phyloP scores from a whole-genome alignment of 1,140 invertebrate genomes.

The Ips typographus region DNA sequence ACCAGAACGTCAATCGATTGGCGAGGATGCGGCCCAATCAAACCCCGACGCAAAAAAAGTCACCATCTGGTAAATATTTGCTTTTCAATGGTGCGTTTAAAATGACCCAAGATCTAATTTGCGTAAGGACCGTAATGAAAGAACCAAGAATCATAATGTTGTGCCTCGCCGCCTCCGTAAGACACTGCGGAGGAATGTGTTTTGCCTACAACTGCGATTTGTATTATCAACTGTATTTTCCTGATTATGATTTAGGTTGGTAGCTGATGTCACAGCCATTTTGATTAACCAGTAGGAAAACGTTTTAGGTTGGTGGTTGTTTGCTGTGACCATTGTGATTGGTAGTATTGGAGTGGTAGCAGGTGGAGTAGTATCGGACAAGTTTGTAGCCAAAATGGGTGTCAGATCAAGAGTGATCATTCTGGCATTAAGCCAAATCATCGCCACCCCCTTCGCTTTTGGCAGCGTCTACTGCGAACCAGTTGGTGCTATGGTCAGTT shows the following conservation, averaged over 20 bases:
- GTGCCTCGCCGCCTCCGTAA: constrained; percentile 83
- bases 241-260: constrained; percentile 78
- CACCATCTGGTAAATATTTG: constrained; percentile 60
- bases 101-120: not conserved
- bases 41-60: constrained; percentile 53
- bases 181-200: constrained; percentile 87
- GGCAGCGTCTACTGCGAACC: constrained; percentile 84
- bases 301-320: constrained; percentile 70
- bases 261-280: not conserved
- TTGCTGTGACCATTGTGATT: constrained; percentile 81
- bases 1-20: constrained; percentile 71
- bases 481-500: constrained; percentile 80
- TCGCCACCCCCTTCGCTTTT: constrained; percentile 86
- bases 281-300: too few relatives aligned
- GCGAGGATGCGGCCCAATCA: constrained; percentile 57
- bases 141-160: constrained; percentile 79
- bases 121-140: constrained; percentile 60
- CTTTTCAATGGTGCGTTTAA: not conserved
- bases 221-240: constrained; percentile 85
- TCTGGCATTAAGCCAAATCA: constrained; percentile 79
- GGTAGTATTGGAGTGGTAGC: constrained; percentile 85
- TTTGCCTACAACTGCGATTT: constrained; percentile 89
- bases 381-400: constrained; percentile 84
- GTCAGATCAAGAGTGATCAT: constrained; percentile 81
- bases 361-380: constrained; percentile 86